Evolutionary conservation across 2,797 vertebrate genomes (phyloP).

Genomic region (Halcyon badia): DNA sequence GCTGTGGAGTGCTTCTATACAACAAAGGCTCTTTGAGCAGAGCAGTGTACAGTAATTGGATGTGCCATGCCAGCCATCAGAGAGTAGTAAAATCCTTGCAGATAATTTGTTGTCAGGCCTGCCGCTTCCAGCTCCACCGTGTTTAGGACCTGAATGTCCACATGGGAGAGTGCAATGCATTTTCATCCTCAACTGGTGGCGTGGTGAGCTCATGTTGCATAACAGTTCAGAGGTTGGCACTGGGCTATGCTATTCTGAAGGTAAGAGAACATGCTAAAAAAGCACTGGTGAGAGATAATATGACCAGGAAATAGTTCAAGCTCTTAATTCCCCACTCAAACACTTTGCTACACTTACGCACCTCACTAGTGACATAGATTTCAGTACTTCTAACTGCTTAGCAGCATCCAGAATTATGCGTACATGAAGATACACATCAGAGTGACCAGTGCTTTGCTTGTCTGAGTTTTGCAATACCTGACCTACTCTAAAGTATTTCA

Average conservation of each 20-base stretch:
- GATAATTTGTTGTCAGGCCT: conserved; percentile 4
- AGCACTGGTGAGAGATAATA: not conserved
- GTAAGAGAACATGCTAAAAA: not conserved
- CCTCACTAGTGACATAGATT: not conserved
- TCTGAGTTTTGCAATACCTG: not conserved
- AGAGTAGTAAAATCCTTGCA: conserved; percentile 8
- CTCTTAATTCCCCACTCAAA: not conserved
- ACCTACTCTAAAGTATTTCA: not conserved
- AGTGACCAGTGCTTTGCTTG: not conserved
- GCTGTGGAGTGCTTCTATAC: conserved; percentile 4
- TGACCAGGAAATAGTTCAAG: not conserved
- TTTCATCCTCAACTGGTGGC: not conserved
- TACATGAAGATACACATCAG: accelerated
- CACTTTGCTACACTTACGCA: not conserved
- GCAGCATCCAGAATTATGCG: not conserved
- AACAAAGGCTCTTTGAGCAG: conserved; percentile 6
- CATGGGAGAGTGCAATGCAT: not conserved
- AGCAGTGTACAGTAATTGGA: conserved; percentile 24
- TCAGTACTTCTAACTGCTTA: not conserved
- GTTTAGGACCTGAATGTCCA: not conserved
- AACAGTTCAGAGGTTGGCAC: not conserved
- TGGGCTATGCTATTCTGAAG: conserved; percentile 5
- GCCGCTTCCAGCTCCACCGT: not conserved
- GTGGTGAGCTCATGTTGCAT: not conserved
- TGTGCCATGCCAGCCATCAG: conserved; percentile 28